Base-by-base conservation (phyloP, 2,797 vertebrate species). In the Pelobates cultripes region DNA sequence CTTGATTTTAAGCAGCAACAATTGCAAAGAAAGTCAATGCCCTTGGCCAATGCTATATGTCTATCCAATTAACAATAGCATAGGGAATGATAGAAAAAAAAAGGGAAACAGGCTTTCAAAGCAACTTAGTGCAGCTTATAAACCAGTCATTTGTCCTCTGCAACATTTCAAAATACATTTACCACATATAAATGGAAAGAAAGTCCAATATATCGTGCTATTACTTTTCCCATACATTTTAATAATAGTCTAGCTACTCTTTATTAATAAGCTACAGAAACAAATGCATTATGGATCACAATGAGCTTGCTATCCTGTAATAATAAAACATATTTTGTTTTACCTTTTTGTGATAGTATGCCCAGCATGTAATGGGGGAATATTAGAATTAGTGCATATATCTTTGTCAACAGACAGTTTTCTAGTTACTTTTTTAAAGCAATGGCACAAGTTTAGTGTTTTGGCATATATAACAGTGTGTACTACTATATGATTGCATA, bases 1-100 rank as follows among this genome's bases (percentile, higher is more conserved):
- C 77, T 79, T 84, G 72, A 67, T 84, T 84, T 79, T 79, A 76
- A 80, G 77, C 68, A 75, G 77, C 77, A 76, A 77, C 74, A 82
- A 77, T 77, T 82, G 80, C 68, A 82, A 82, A 77, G 80, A 82
- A 77, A 82, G 80, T 77, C 80, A 82, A 82, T 82, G 80, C 80
- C 80, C 80, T 82, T 82, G 80, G 80, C 74, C 80, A 83, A 83
- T 83, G 81, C 81, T 84, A 80, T 84, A 84, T 79, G 82, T 84
- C 73, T 72, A 80, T 79, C 77, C 82, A 84, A 80, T 79, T 80
- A 84, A 80, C 77, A 84, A 80, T 84, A 68, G 77, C 77, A 80
- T 76, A 79, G 66, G 68, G 82, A 84, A 80, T 75, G 68, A 76
- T 76, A 42, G 64, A 60, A 60, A 64, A 41, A 41, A 64, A 75